Percentiles rank a stretch among this genome's conserved stretches.
Conservation (phyloP, 2,113 vertebrate genomes). For the Entelurus aequoreus region DNA sequence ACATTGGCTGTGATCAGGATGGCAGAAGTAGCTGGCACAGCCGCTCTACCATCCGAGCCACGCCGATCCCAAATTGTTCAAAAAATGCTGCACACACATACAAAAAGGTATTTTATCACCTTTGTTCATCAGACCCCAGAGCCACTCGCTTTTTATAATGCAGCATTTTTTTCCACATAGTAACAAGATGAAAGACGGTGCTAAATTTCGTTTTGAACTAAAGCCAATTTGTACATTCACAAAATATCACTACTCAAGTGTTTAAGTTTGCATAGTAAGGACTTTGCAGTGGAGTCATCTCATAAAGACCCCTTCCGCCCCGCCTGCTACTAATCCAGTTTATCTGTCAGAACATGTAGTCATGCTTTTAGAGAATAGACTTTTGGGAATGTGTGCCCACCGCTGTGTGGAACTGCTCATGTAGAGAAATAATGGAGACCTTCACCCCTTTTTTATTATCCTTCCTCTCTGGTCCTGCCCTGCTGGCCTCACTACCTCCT, state of each 20-base stretch:
- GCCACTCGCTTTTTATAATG: background rate
- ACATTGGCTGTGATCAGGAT: too few relatives aligned
- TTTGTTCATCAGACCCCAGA: conserved; percentile 1
- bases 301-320: conserved; percentile 18
- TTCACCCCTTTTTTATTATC: conserved; percentile 13
- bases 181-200: too few relatives aligned
- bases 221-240: too few relatives aligned
- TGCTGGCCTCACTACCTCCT: conserved; percentile 7
- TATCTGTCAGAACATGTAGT: conserved; percentile 11
- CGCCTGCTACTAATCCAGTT: conserved; percentile 12
- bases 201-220: too few relatives aligned
- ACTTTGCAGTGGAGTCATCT: background rate
- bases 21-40: too few relatives aligned
- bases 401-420: conserved; percentile 19
- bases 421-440: conserved; percentile 24
- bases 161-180: background rate
- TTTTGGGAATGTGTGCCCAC: conserved; percentile 28
- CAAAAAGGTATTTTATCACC: background rate
- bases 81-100: background rate
- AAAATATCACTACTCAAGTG: too few relatives aligned
- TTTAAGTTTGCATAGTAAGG: too few relatives aligned
- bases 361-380: conserved; percentile 30
- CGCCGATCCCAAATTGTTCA: conserved; percentile 8
- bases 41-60: background rate
- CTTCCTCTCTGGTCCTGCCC: conserved; percentile 17